Evolutionary conservation across 2,113 vertebrate genomes (phyloP).

Genomic region (Ascaphus truei): DNA sequence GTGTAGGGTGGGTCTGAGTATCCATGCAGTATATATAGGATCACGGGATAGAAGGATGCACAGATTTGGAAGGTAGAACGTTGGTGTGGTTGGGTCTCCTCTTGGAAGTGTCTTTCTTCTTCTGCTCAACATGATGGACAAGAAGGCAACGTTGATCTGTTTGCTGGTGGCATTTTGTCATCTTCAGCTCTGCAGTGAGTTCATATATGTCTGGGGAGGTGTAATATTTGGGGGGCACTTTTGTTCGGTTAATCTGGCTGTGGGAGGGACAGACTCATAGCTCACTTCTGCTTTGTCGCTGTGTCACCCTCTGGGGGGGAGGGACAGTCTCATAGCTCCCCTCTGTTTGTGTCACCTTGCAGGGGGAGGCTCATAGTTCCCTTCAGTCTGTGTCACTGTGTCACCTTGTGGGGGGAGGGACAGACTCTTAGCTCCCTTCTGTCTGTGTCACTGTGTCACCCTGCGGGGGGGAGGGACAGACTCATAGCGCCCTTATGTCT

Average conservation of each 20-base stretch:
- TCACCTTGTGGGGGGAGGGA: too few relatives aligned
- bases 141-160: neutral
- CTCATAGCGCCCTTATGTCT: too few relatives aligned
- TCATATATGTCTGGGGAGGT: neutral
- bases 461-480: too few relatives aligned
- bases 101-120: neutral
- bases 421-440: too few relatives aligned
- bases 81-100: neutral
- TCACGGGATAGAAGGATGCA: neutral
- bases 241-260: neutral
- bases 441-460: too few relatives aligned
- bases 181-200: slow-evolving; percentile 5
- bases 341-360: too few relatives aligned
- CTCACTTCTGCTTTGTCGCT: too few relatives aligned
- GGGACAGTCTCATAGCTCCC: too few relatives aligned
- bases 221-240: neutral
- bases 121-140: neutral
- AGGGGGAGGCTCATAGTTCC: too few relatives aligned
- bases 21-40: neutral
- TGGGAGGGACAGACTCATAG: too few relatives aligned
- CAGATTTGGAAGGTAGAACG: neutral
- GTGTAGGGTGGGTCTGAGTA: neutral
- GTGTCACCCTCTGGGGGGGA: too few relatives aligned
- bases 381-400: too few relatives aligned
- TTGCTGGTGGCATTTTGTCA: neutral